phyloP scores from a whole-genome alignment of 2,113 vertebrate genomes.

The Rhegmatorhina hoffmannsi region DNA sequence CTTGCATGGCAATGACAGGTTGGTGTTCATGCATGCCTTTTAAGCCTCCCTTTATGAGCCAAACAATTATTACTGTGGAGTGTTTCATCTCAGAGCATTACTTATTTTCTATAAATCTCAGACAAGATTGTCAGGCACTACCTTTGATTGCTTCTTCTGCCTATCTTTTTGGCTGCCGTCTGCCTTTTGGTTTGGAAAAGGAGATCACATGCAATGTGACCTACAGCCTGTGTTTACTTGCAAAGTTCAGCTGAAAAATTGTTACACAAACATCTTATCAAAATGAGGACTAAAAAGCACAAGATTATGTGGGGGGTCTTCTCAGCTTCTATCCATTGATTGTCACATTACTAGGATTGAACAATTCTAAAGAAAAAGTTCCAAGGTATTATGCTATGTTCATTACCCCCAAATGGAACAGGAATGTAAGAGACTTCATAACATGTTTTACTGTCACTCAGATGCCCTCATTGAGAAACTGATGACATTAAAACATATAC shows the following conservation, averaged over 20 bases:
- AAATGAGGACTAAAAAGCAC: background rate
- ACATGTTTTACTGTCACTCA: background rate
- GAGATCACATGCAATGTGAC: background rate
- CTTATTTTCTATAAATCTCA: background rate
- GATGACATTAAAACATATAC: background rate
- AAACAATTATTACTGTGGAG: background rate
- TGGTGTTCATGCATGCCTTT: background rate
- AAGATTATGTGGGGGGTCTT: background rate
- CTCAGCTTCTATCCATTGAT: background rate
- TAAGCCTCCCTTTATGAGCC: background rate
- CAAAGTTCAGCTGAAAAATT: background rate
- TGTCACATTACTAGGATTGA: background rate
- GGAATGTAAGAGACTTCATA: background rate
- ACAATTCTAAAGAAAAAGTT: background rate
- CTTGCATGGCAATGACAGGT: background rate
- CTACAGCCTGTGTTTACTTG: background rate
- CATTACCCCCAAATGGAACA: background rate
- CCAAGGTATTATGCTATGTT: background rate
- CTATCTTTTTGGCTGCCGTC: background rate
- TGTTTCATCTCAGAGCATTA: background rate
- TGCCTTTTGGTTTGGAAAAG: background rate
- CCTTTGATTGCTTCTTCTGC: background rate
- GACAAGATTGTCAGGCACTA: background rate
- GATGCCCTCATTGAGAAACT: background rate
- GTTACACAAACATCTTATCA: background rate